Evolutionary conservation across 2,113 vertebrate species (phyloP).

Genomic region (Myotis lucifugus): DNA sequence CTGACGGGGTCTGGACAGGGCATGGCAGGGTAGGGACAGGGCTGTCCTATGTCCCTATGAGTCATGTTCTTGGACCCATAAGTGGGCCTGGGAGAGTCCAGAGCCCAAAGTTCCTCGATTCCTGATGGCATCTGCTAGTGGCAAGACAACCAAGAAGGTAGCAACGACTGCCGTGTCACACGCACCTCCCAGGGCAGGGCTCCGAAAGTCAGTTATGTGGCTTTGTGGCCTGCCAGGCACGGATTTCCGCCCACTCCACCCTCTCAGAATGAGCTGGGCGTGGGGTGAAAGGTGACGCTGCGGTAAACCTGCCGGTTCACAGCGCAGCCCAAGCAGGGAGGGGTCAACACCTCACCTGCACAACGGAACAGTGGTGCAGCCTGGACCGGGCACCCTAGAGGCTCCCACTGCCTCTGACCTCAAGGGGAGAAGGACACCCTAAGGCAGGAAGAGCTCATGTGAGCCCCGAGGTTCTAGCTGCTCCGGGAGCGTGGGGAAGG

Average conservation of each 20-base stretch:
- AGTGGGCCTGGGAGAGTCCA: not conserved
- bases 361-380: not conserved
- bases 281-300: not conserved
- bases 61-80: not conserved
- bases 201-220: slow-evolving; percentile 72
- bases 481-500: not conserved
- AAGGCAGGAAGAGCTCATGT: not conserved
- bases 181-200: slow-evolving; percentile 32
- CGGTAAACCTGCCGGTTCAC: not conserved
- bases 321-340: not conserved
- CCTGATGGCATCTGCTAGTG: not conserved
- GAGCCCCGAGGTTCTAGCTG: not conserved
- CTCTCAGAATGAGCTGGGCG: slow-evolving; percentile 61
- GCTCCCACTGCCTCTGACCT: not conserved
- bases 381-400: not conserved
- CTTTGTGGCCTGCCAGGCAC: slow-evolving; percentile 71
- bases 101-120: not conserved
- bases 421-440: not conserved
- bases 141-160: not conserved
- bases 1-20: not conserved
- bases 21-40: not conserved
- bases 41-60: not conserved
- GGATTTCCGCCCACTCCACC: slow-evolving; percentile 78
- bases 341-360: slow-evolving; percentile 1
- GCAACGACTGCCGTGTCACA: not conserved